These are phyloP conservation scores for Loris lydekkerianus DNA, from an alignment of 2,797 vertebrate genomes.

Conservation along the genomic window DNA sequence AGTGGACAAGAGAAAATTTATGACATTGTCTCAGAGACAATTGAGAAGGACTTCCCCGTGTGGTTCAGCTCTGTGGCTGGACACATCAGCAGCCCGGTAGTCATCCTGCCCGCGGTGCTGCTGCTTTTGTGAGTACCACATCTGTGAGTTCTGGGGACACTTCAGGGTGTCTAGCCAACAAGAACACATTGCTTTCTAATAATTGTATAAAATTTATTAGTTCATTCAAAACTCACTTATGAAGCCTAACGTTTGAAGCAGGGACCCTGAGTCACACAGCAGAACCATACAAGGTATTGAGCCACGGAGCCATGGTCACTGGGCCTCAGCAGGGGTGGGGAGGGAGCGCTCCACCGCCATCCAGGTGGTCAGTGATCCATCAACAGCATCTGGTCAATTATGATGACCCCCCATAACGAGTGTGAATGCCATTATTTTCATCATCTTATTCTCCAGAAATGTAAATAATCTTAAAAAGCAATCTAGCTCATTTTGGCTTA, in stretches of 20 bases:
- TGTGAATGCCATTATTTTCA: rapidly evolving
- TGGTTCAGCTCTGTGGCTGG: conserved; percentile 95
- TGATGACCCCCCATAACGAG: rapidly evolving
- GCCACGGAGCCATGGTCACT: background rate
- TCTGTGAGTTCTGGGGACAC: rapidly evolving
- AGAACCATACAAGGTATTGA: background rate
- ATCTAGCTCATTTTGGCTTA: background rate
- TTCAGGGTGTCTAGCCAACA: rapidly evolving
- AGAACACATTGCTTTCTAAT: background rate
- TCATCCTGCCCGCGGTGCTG: conserved; percentile 94
- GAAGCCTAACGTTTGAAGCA: background rate
- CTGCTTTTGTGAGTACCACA: conserved; percentile 94
- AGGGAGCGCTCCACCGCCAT: background rate
- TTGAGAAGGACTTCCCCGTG: conserved; percentile 93
- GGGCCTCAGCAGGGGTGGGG: rapidly evolving
- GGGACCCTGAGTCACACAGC: background rate
- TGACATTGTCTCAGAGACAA: conserved; percentile 97
- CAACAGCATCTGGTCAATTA: rapidly evolving
- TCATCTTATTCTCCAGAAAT: background rate
- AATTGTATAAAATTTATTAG: background rate
- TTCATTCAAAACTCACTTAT: background rate
- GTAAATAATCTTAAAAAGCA: background rate
- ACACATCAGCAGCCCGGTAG: conserved; percentile 96
- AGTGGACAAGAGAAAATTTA: conserved; percentile 99
- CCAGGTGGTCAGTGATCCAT: rapidly evolving